Percentiles rank a stretch among this genome's conserved stretches.
Evolutionary conservation across 2,113 vertebrate species (phyloP).

Genomic region (Narcine bancroftii): DNA sequence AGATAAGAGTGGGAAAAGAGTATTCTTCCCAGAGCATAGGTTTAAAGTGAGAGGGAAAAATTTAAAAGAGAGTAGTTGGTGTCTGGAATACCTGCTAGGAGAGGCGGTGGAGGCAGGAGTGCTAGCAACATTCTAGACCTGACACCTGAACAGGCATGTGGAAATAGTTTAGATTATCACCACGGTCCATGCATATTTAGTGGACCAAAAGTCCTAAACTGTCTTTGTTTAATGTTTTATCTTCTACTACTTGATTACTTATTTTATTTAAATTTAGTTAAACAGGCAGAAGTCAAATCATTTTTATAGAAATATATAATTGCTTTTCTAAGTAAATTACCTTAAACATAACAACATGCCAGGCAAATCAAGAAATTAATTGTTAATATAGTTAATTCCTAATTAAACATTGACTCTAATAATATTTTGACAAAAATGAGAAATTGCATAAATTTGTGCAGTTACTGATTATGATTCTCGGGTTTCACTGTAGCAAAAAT

Average conservation of each 20-base stretch:
- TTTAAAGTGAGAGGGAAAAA: too few relatives aligned
- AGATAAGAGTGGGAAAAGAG: too few relatives aligned
- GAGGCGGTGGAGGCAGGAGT: too few relatives aligned
- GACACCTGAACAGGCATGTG: too few relatives aligned
- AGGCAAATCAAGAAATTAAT: not conserved
- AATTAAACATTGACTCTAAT: not conserved
- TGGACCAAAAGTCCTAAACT: too few relatives aligned
- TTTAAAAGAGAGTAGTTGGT: too few relatives aligned
- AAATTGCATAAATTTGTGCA: not conserved
- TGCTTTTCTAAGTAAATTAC: not conserved
- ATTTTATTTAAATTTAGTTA: not conserved
- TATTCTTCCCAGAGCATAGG: too few relatives aligned
- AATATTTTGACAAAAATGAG: not conserved
- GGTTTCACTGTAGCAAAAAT: not conserved
- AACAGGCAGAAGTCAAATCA: not conserved
- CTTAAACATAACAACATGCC: not conserved
- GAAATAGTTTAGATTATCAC: too few relatives aligned
- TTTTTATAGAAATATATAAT: not conserved
- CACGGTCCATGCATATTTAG: too few relatives aligned
- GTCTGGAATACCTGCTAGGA: too few relatives aligned
- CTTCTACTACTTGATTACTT: not conserved
- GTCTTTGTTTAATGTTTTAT: too few relatives aligned
- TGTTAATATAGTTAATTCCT: not conserved
- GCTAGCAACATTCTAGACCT: too few relatives aligned
- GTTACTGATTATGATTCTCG: not conserved